Percentiles rank a stretch among this genome's conserved stretches.
Conservation (phyloP, 2,888 invertebrate species). For the Unio pictorum region DNA sequence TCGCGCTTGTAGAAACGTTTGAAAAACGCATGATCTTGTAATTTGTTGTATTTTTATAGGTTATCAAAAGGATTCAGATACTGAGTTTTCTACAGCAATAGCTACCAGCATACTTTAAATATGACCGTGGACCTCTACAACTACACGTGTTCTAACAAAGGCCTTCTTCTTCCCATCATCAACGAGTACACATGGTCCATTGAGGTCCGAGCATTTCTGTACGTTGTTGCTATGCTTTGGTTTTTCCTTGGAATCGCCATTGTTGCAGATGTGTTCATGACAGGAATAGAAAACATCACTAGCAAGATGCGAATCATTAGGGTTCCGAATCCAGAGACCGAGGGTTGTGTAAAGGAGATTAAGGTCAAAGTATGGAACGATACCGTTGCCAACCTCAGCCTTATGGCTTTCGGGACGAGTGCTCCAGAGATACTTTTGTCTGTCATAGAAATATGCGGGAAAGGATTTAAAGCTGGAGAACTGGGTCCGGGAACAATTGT, state of each 20-base stretch:
- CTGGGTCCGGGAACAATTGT: slow-evolving; percentile 77
- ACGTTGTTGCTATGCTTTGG: slow-evolving; percentile 74
- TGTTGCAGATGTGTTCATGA: slow-evolving; percentile 77
- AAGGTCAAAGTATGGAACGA: slow-evolving; percentile 76
- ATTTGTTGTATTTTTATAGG: too few relatives aligned
- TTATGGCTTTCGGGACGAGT: slow-evolving; percentile 76
- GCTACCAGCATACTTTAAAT: slow-evolving; percentile 8
- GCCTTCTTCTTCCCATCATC: slow-evolving; percentile 72
- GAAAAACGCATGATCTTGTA: too few relatives aligned
- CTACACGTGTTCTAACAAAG: slow-evolving; percentile 61
- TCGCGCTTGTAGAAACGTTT: too few relatives aligned
- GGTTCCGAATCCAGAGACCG: slow-evolving; percentile 51
- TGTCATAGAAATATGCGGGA: slow-evolving; percentile 73
- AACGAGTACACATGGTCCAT: slow-evolving; percentile 74
- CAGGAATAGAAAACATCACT: slow-evolving; percentile 76
- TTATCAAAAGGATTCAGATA: too few relatives aligned
- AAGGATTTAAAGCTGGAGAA: slow-evolving; percentile 71
- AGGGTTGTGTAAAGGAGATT: slow-evolving; percentile 70
- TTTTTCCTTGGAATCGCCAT: slow-evolving; percentile 77
- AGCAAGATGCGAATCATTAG: slow-evolving; percentile 73
- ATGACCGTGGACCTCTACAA: slow-evolving; percentile 30
- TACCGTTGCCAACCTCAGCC: slow-evolving; percentile 76
- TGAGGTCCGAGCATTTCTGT: slow-evolving; percentile 71
- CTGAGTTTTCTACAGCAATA: too few relatives aligned
- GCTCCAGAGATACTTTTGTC: slow-evolving; percentile 76